Percentiles rank a stretch among this genome's conserved stretches.
Evolutionary conservation across 2,797 vertebrate genomes (phyloP).

Genomic region (Merluccius polli): DNA sequence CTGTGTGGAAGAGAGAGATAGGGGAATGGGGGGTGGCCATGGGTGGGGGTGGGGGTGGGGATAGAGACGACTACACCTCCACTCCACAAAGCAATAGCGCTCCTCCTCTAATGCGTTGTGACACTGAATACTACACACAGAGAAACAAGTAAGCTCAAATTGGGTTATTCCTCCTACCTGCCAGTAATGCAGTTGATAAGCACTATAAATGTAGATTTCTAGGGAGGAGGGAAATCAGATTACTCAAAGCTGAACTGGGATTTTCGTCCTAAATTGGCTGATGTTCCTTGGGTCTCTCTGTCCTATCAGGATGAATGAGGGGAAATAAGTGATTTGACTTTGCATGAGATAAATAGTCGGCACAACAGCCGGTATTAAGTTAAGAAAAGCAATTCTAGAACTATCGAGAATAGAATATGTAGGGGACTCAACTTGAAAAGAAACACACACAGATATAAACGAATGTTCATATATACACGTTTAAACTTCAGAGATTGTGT

Average conservation of each 20-base stretch:
- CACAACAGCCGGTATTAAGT: conserved; percentile 30
- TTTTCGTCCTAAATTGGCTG: conserved; percentile 72
- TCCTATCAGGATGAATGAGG: conserved; percentile 70
- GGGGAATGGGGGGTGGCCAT: neutral
- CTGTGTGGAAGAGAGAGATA: neutral
- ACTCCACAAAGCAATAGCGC: conserved; percentile 62
- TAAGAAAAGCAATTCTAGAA: conserved; percentile 33
- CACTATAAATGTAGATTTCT: conserved; percentile 82
- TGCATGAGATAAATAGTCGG: conserved; percentile 61
- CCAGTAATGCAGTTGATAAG: conserved; percentile 82
- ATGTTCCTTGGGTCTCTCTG: conserved; percentile 66
- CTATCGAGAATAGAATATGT: neutral
- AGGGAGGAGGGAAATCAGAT: conserved; percentile 77
- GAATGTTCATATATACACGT: neutral
- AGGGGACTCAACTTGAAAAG: conserved; percentile 15
- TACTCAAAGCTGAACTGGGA: conserved; percentile 72
- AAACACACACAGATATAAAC: neutral
- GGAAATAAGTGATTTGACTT: conserved; percentile 72
- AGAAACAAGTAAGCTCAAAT: conserved; percentile 79
- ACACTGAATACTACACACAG: conserved; percentile 79
- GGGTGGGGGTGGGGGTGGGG: conserved; percentile 35
- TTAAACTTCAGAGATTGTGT: neutral
- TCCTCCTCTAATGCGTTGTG: conserved; percentile 68
- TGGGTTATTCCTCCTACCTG: conserved; percentile 81
- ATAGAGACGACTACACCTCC: conserved; percentile 52